phyloP scores from a whole-genome alignment of 2,113 vertebrate genomes.

The Microtus ochrogaster region DNA sequence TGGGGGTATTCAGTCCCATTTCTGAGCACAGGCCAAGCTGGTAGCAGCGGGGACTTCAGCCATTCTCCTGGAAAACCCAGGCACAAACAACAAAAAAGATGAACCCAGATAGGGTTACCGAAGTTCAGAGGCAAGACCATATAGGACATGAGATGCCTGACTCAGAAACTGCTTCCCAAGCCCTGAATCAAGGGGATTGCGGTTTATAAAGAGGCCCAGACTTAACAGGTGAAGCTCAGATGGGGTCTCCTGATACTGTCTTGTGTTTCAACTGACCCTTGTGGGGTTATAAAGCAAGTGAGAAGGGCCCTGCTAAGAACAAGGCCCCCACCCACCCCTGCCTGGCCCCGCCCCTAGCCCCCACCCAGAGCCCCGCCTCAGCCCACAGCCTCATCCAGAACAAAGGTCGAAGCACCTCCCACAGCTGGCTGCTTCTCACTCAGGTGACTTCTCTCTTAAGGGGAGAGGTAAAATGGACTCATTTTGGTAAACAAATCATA shows the following conservation, averaged over 20 bases:
- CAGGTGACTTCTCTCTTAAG: background rate
- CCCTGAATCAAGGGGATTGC: background rate
- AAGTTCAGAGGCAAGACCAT: background rate
- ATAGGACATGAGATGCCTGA: background rate
- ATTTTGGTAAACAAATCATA: background rate
- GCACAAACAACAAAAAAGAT: background rate
- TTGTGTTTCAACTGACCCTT: background rate
- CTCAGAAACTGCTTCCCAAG: background rate
- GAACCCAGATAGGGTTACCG: background rate
- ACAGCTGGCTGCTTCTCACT: background rate
- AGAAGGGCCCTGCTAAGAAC: background rate
- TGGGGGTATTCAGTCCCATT: rapidly evolving
- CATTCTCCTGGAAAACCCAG: rapidly evolving
- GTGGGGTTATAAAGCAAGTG: background rate
- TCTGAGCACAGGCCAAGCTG: background rate
- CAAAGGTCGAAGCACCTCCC: background rate
- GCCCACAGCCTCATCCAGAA: background rate
- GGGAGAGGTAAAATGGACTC: background rate
- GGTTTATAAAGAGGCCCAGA: background rate
- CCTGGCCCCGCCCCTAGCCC: no score
- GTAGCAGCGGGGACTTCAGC: background rate
- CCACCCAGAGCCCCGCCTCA: background rate
- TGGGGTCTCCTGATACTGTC: background rate
- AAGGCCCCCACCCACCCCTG: background rate
- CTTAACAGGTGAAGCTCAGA: background rate